Base-by-base conservation (phyloP, 2,888 invertebrate genomes). In the Pseudococcus longispinus region DNA sequence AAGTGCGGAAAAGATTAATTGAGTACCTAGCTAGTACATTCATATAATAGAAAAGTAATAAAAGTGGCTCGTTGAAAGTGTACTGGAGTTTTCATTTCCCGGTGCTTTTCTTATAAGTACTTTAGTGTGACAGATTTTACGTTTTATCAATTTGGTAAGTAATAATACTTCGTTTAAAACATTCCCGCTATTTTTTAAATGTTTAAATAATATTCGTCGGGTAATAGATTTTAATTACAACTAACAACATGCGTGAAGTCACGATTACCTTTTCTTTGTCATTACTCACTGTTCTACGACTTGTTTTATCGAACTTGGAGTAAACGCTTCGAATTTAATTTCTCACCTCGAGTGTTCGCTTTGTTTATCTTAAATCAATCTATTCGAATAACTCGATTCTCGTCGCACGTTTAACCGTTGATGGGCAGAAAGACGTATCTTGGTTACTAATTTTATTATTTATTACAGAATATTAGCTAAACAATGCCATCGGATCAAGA, bases 401-500 rank as follows among this genome's bases (percentile, higher is more conserved):
- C 29, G 15, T 13, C 15, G 18, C 29, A 26, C 26, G 26, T 65
- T 70, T 13, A 18, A 5, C 18, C 5, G 8, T 70, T 42, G 42
- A 42, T 26, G 29, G n/a, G 18, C 29, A 26, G 6, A 6, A 37
- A n/a, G 32, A 74, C n/a, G 74, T 80, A 37, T 18, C 77, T 80
- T 80, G 77, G 77, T 80, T 42, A 80, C 77, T 80, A 80, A 37
- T 80, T 32, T 80, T 20, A 11, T 80, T 42, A 32, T 80, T 77
- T 23, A 20, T 80, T 80, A 11, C 42, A 37, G 77, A 29, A 20
- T 42, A 13, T 42, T 9, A 23, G 20, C 42, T 2, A 20, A 42
- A 20, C 70, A 70, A 82, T 83, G 83, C 55, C 83, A n/a, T 83
- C 83, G 15, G 83, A 55, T 20, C 32, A 37, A 26, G 83, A 80